phyloP scores from a whole-genome alignment of 2,888 invertebrate genomes.

The Taphrorychus bicolor region DNA sequence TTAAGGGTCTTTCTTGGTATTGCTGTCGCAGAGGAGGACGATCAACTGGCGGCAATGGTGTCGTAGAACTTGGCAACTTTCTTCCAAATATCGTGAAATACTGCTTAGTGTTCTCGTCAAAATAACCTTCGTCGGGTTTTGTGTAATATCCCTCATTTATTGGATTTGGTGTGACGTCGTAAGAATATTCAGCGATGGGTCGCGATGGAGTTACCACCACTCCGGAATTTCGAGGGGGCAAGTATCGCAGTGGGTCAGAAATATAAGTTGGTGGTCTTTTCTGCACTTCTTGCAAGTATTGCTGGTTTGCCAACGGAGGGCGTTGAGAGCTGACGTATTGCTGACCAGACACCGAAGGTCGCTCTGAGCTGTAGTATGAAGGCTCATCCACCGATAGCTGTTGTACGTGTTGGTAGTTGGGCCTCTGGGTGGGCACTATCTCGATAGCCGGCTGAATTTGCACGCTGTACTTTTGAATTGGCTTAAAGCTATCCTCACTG shows the following conservation, averaged over 20 bases:
- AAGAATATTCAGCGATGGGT: constrained; percentile 52
- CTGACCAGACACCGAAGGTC: constrained; percentile 9
- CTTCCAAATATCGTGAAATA: constrained; percentile 78
- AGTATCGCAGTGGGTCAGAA: background rate
- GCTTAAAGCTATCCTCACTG: constrained; percentile 50
- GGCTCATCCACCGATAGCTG: constrained; percentile 34
- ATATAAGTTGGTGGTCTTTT: background rate
- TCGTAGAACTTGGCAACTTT: constrained; percentile 66
- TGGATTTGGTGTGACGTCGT: constrained; percentile 59
- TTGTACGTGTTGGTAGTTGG: constrained; percentile 36
- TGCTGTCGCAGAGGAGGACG: constrained; percentile 8
- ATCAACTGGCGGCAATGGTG: constrained; percentile 47
- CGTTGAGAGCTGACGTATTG: background rate
- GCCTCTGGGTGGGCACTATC: constrained; percentile 50
- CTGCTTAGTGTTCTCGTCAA: constrained; percentile 77
- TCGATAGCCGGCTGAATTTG: constrained; percentile 58
- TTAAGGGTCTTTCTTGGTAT: constrained; percentile 49
- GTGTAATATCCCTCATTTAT: constrained; percentile 69
- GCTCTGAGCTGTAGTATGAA: constrained; percentile 16
- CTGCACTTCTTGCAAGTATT: constrained; percentile 24
- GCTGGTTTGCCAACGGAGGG: background rate
- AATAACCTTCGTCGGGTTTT: constrained; percentile 72
- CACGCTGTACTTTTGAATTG: constrained; percentile 54
- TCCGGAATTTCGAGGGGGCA: background rate
- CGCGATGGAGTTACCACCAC: constrained; percentile 46